Evolutionary conservation across 2,113 vertebrate genomes (phyloP), one percentile per base, ranked within the genome.

Genomic region (Ardeotis arabs): DNA sequence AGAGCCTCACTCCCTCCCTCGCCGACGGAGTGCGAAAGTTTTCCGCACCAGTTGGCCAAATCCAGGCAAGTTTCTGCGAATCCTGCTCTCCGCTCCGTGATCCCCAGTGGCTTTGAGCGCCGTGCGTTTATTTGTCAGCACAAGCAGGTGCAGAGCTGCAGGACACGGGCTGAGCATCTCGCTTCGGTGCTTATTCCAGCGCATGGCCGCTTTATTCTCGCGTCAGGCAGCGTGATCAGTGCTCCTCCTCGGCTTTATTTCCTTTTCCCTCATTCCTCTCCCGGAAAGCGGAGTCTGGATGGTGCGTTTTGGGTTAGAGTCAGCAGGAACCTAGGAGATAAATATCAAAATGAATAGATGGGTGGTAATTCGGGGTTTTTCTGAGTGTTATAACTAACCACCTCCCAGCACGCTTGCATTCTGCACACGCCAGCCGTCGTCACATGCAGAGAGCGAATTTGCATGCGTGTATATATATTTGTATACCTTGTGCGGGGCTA

Each of bases 121-220:
- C 5, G 17, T 56, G 78, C 45, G 2, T 49, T 96, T 69, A 19
- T 93, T 80, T 81, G 63, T 90, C 68, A 77, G 87, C 22, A 5
- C 76, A 17, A 89, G 89, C 95, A 92, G 96, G 92, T 96, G 96
- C 90, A 93, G 94, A 93, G 96, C 96, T 96, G 95, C 94, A 62
- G 96, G 96, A 97, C 95, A 84, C 10, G 67, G 60, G 81, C 66
- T 60, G 83, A 90, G 92, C 96, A 75, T 67, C 92, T 89, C 49
- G 3, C 68, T 70, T 39, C 27, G 70, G 77, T 50, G 87, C 28
- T 73, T 93, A 62, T 96, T 95, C 96, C 95, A 90, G 89, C 70
- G 16, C 78, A 59, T 74, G 94, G 92, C 77, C 72, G 16, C 96
- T 97, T 93, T 31, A 73, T 96, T 93, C 87, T 75, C 14, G 6